phyloP scores from a whole-genome alignment of 2,797 vertebrate species.

The Spatula versicolor region DNA sequence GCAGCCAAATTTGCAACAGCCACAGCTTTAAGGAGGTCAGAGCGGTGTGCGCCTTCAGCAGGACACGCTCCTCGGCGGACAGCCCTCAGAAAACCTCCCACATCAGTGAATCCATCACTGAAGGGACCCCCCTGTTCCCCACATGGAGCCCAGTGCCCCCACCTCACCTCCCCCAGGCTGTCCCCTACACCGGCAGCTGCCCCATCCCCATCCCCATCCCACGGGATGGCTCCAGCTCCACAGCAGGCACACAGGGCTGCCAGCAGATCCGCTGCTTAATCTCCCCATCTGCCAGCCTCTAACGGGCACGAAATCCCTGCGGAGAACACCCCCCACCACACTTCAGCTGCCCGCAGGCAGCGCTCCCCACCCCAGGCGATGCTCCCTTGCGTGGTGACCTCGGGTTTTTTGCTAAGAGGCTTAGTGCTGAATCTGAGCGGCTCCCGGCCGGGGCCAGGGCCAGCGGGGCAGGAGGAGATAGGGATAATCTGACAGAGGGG shows the following conservation, averaged over 20 bases:
- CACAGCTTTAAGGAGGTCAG: neutral
- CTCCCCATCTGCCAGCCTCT: neutral
- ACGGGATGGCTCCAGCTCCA: neutral
- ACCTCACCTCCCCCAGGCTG: neutral
- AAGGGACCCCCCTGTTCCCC: neutral
- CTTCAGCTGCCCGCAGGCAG: neutral
- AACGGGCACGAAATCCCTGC: neutral
- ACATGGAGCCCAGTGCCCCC: neutral
- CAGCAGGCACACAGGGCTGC: neutral
- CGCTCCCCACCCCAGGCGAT: rapidly evolving
- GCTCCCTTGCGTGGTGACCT: constrained; percentile 11
- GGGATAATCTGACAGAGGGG: constrained; percentile 16
- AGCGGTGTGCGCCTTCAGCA: neutral
- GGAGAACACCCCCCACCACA: neutral
- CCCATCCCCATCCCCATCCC: neutral
- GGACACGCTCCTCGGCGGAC: neutral
- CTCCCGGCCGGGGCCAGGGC: neutral
- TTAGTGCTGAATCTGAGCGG: constrained; percentile 25
- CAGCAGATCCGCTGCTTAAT: neutral
- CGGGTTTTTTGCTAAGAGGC: constrained; percentile 28
- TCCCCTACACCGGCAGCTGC: neutral
- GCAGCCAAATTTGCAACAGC: neutral
- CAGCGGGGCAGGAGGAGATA: neutral
- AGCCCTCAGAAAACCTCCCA: too few relatives aligned
- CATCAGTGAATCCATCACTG: neutral